A percentile compares a stretch with the other conserved stretches of the same genome.
Evolutionary conservation across 2,888 invertebrate species (phyloP).

Genomic region (Melieria picta): DNA sequence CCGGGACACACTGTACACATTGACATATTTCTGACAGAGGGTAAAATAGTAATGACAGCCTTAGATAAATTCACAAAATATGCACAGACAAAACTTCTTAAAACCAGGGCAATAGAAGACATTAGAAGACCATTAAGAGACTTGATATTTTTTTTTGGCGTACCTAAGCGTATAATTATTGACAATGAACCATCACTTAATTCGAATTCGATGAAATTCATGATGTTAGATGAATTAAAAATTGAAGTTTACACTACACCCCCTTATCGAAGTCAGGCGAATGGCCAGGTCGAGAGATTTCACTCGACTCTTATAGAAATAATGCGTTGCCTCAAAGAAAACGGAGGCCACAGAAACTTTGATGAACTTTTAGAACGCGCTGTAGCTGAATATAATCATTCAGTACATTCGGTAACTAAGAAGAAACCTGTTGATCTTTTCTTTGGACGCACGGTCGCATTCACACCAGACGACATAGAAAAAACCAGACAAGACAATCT

Average conservation of each 20-base stretch:
- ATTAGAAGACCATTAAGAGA: conserved; percentile 37
- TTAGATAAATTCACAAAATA: conserved; percentile 42
- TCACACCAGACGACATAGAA: no score
- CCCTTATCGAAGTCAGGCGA: no score
- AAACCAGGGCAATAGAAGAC: conserved; percentile 35
- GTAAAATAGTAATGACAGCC: conserved; percentile 29
- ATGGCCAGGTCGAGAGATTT: no score
- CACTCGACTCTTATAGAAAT: no score
- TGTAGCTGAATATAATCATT: no score
- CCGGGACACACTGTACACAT: conserved; percentile 40
- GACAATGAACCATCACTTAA: conserved; percentile 44
- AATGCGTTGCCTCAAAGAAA: no score
- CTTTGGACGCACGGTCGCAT: no score
- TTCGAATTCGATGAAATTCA: conserved; percentile 35
- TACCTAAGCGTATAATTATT: conserved; percentile 40
- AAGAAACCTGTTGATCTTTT: no score
- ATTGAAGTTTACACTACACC: conserved; percentile 40
- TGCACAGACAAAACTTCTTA: conserved; percentile 24
- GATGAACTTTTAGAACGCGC: no score
- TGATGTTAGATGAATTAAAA: conserved; percentile 40
- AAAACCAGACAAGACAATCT: no score
- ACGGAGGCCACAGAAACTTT: no score
- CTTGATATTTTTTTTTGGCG: conserved; percentile 39
- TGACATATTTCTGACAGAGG: conserved; percentile 37
- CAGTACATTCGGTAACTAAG: no score